Conservation (phyloP, 2,888 invertebrate genomes). For the Deilephila porcellus region DNA sequence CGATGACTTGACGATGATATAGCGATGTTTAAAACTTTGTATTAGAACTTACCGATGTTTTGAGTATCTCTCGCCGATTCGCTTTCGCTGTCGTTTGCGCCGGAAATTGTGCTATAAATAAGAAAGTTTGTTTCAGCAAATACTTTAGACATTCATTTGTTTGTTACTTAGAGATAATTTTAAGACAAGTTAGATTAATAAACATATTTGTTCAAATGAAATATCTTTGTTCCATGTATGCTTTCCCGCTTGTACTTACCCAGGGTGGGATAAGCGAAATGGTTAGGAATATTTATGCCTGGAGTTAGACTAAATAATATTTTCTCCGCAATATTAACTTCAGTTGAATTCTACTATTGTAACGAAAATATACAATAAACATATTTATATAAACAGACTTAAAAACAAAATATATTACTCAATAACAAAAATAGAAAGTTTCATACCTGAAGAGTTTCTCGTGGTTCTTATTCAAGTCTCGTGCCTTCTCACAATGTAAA, state of each 20-base stretch:
- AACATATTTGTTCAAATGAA: neutral
- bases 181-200: neutral
- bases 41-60: constrained; percentile 62
- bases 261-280: too few relatives aligned
- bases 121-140: constrained; percentile 40
- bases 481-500: constrained; percentile 43
- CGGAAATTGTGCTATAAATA: constrained; percentile 67
- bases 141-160: neutral
- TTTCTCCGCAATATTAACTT: too few relatives aligned
- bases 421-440: neutral
- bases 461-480: constrained; percentile 29
- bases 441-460: constrained; percentile 42
- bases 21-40: constrained; percentile 56
- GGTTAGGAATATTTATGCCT: too few relatives aligned
- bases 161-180: neutral
- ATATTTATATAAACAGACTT: neutral
- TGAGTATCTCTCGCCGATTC: constrained; percentile 51
- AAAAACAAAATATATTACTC: too few relatives aligned
- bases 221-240: neutral
- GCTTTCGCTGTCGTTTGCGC: constrained; percentile 58
- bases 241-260: too few relatives aligned
- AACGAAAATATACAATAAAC: too few relatives aligned
- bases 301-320: too few relatives aligned
- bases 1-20: constrained; percentile 54
- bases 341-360: too few relatives aligned